phyloP scores from a whole-genome alignment of 2,113 vertebrate species.

The Hippocampus comes region DNA sequence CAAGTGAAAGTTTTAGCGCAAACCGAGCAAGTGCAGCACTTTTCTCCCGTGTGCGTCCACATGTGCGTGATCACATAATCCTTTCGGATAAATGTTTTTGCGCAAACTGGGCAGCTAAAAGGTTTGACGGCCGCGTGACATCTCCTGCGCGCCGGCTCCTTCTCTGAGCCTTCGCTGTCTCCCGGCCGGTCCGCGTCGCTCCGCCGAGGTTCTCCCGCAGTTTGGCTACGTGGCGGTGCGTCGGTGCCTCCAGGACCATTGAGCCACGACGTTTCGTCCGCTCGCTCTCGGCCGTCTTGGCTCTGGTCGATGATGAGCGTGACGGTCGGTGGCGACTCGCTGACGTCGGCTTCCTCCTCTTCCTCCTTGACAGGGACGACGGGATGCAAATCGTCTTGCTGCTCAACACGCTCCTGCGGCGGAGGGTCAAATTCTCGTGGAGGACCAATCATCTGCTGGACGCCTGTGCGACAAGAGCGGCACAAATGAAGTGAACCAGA shows the following conservation, averaged over 20 bases:
- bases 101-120: neutral
- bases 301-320: neutral
- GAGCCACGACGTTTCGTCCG: too few relatives aligned
- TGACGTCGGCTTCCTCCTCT: neutral
- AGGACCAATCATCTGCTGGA: neutral
- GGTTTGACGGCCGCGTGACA: neutral
- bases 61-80: neutral
- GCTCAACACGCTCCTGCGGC: neutral
- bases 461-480: neutral
- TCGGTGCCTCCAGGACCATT: too few relatives aligned
- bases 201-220: neutral
- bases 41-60: neutral
- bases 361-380: neutral
- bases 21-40: too few relatives aligned
- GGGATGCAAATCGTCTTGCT: neutral
- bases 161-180: neutral
- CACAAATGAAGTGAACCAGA: neutral
- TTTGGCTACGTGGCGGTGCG: too few relatives aligned
- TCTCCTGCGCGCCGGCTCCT: neutral
- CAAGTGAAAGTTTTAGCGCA: too few relatives aligned
- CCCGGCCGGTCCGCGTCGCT: neutral
- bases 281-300: neutral
- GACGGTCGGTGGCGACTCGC: too few relatives aligned
- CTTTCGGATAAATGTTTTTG: neutral
- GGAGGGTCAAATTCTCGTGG: neutral